Evolutionary conservation across 2,113 vertebrate genomes (phyloP).

Genomic region (Cyprinodon variegatus): DNA sequence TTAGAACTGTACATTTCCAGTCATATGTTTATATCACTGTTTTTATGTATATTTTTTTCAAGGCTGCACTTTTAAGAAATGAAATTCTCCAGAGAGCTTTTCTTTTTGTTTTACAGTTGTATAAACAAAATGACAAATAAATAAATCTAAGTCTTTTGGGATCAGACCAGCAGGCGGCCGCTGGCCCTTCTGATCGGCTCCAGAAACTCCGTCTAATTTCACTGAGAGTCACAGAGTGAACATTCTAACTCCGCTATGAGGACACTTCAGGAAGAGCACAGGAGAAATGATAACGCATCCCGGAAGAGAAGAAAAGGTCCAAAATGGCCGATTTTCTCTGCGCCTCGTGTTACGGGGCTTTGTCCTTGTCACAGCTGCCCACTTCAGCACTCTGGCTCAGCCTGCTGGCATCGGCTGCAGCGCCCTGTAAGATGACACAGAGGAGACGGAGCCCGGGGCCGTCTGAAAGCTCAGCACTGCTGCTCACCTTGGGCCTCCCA

Average conservation of each 20-base stretch:
- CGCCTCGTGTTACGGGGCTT: conserved; percentile 23
- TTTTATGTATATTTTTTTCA: too few species aligned
- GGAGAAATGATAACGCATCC: conserved; percentile 1
- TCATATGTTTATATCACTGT: too few species aligned
- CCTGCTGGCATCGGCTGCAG: conserved; percentile 40
- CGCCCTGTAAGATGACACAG: conserved; percentile 71
- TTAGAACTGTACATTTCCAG: too few species aligned
- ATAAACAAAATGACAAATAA: too few species aligned
- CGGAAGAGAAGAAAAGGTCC: conserved; percentile 3
- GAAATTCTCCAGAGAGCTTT: too few species aligned
- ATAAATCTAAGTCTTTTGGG: too few species aligned
- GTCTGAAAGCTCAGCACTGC: conserved; percentile 66
- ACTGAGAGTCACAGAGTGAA: too few species aligned
- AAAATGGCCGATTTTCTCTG: conserved; percentile 9
- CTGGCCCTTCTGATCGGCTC: too few species aligned
- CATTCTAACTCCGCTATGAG: background rate
- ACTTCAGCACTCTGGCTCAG: conserved; percentile 52
- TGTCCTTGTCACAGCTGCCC: conserved; percentile 38
- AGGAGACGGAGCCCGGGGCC: conserved; percentile 34
- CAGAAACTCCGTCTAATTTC: too few species aligned
- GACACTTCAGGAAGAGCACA: background rate
- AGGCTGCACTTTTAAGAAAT: too few species aligned
- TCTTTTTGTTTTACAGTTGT: too few species aligned
- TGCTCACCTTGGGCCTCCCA: conserved; percentile 66
- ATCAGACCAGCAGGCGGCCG: too few species aligned